Evolutionary conservation across 1,140 invertebrate genomes (phyloP), one percentile per base, ranked within the genome.

Genomic region (Prorops nasuta): DNA sequence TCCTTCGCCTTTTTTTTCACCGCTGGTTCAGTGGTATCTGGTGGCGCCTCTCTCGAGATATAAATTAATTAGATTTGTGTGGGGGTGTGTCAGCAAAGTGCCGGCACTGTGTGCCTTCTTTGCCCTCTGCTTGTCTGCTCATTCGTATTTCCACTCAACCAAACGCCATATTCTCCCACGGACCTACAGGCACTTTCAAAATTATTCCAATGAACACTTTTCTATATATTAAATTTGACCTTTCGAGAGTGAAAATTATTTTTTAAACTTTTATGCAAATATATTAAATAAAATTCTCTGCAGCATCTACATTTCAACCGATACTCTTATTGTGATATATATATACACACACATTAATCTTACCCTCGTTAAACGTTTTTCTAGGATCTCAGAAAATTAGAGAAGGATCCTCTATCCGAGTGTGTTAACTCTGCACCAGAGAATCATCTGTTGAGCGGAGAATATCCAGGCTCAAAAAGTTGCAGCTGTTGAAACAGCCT

Each of bases 31-130:
- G 44, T 50, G 49, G 54, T 49, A 35, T 41, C 52, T 54, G 49
- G 67, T 74, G 74, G 73, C 75, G 75, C 73, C 73, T 73, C 59
- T 58, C 51, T 49, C 53, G 44, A 62, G 59, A 64, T 69, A 76
- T 74, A 76, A 76, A 76, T 77, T 76, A 77, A 76, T 76, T 77
- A 74, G 74, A 76, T 72, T 72, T 74, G 69, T 75, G 71, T 67
- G 69, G 58, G 71, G 74, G 72, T 76, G 75, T 72, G 71, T 62
- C 65, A 31, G 61, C 51, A 32, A 48, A 41, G 49, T 64, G 63
- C 64, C 66, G 63, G 63, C 64, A 60, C 59, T 57, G 51, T 60
- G 59, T 67, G 65, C 58, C 48, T n/a, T n/a, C n/a, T 64, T 35
- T 52, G 46, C 44, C 53, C 44, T 55, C 51, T 21, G 54, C 51